These are phyloP conservation scores for Fragum sueziense DNA, from an alignment of 2,888 invertebrate species.

Conservation along the genomic window DNA sequence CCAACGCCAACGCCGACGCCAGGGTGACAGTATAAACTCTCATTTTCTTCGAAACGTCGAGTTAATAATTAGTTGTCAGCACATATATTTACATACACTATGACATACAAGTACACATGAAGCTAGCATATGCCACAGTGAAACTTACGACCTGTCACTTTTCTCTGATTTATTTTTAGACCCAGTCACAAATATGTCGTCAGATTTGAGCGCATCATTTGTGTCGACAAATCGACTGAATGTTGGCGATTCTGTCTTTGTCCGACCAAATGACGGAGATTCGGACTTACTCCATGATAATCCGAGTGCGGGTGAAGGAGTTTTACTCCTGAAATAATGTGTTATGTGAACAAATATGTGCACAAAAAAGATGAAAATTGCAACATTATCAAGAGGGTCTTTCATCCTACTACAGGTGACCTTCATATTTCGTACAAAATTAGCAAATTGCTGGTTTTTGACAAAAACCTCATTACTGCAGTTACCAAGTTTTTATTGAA, in stretches of 20 bases:
- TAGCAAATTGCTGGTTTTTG: too few species aligned
- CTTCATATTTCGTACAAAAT: too few species aligned
- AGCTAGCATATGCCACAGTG: neutral
- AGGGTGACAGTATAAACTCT: too few species aligned
- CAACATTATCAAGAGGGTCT: too few species aligned
- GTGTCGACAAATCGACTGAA: constrained; percentile 55
- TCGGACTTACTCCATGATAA: constrained; percentile 51
- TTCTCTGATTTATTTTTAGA: constrained; percentile 28
- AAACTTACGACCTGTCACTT: constrained; percentile 52
- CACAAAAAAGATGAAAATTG: too few species aligned
- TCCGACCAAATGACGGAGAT: constrained; percentile 61
- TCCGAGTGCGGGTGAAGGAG: constrained; percentile 62
- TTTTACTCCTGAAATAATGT: constrained; percentile 52
- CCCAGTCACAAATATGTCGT: constrained; percentile 60
- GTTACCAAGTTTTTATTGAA: too few species aligned
- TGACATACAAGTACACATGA: neutral
- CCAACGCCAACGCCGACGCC: too few species aligned
- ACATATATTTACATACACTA: neutral
- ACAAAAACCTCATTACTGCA: too few species aligned
- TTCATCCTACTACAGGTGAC: too few species aligned
- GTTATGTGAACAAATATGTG: neutral
- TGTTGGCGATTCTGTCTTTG: constrained; percentile 56
- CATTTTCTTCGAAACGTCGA: too few species aligned
- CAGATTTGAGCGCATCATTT: constrained; percentile 46
- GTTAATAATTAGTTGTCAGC: too few species aligned